phyloP scores from a whole-genome alignment of 2,888 invertebrate genomes.

The Macaria notata region DNA sequence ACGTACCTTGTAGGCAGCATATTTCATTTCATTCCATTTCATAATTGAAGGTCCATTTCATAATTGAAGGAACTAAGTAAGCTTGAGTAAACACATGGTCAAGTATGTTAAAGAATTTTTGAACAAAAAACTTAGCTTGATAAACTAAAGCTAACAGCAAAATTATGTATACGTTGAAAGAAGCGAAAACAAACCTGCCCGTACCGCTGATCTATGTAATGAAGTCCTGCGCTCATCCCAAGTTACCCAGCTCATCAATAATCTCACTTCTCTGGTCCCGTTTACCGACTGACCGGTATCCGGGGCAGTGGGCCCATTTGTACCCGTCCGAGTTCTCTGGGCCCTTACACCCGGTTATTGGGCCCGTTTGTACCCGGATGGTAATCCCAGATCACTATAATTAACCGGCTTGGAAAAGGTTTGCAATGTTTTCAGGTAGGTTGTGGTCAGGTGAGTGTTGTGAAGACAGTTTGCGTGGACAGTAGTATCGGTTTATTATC shows the following conservation, averaged over 20 bases:
- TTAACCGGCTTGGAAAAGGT: conserved; percentile 48
- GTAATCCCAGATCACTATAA: conserved; percentile 59
- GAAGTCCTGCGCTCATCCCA: background rate
- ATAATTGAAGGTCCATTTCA: too few relatives aligned
- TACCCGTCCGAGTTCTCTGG: conserved; percentile 47
- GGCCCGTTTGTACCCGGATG: conserved; percentile 43
- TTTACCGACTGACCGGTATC: conserved; percentile 50
- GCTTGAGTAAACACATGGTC: too few relatives aligned
- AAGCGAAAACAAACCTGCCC: background rate
- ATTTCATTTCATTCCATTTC: too few relatives aligned
- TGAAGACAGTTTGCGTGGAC: conserved; percentile 1
- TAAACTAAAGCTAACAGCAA: too few relatives aligned
- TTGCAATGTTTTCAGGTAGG: conserved; percentile 32
- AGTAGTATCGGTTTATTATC: background rate
- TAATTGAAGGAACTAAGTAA: too few relatives aligned
- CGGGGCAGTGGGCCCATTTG: conserved; percentile 42
- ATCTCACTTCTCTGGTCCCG: conserved; percentile 19
- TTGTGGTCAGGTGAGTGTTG: conserved; percentile 34
- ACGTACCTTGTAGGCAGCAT: too few relatives aligned
- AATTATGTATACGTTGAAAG: too few relatives aligned
- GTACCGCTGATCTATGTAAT: too few relatives aligned
- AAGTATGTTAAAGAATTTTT: too few relatives aligned
- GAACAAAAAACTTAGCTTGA: too few relatives aligned
- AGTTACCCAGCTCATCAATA: conserved; percentile 21
- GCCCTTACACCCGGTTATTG: conserved; percentile 10